These are phyloP conservation scores for Cliona cf. orientalis DNA, from an alignment of 37 sponge, comb jelly and placozoan genomes.

Conservation along the genomic window DNA sequence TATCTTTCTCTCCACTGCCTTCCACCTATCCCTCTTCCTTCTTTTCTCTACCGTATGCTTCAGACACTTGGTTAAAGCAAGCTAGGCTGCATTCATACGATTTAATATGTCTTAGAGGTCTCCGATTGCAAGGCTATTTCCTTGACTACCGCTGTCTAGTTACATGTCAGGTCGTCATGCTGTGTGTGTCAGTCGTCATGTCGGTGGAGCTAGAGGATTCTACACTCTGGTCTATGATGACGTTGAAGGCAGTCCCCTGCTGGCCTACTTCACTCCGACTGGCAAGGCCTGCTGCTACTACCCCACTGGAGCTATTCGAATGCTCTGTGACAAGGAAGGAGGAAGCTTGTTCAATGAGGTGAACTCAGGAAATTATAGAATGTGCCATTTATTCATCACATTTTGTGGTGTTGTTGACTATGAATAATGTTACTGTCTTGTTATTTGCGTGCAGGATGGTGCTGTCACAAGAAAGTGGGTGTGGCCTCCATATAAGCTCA, in stretches of 20 bases:
- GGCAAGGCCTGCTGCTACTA: constrained; percentile 85
- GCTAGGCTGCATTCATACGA: too few species aligned
- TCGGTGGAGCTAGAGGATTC: constrained; percentile 42
- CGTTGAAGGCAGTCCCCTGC: constrained; percentile 40
- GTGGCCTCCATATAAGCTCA: constrained; percentile 72
- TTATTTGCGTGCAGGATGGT: constrained; percentile 81
- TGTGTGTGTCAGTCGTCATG: constrained; percentile 43
- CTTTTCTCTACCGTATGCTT: not conserved
- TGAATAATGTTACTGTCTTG: too few species aligned
- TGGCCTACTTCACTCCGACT: constrained; percentile 78
- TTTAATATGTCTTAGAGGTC: too few species aligned
- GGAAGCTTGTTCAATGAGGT: constrained; percentile 79
- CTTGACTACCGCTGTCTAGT: too few species aligned
- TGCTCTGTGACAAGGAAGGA: constrained; percentile 60
- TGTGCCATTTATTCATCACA: too few species aligned
- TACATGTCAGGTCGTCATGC: constrained; percentile 83
- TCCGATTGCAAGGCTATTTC: too few species aligned
- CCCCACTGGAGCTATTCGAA: constrained; percentile 46
- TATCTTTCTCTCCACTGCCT: too few species aligned
- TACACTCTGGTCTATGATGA: constrained; percentile 76
- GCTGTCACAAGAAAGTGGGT: constrained; percentile 55
- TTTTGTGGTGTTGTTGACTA: too few species aligned
- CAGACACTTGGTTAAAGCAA: too few species aligned
- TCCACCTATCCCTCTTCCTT: not conserved
- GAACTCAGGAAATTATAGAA: not conserved